Base-by-base conservation (phyloP, 2,113 vertebrate species). In the Oreocharis arfaki region DNA sequence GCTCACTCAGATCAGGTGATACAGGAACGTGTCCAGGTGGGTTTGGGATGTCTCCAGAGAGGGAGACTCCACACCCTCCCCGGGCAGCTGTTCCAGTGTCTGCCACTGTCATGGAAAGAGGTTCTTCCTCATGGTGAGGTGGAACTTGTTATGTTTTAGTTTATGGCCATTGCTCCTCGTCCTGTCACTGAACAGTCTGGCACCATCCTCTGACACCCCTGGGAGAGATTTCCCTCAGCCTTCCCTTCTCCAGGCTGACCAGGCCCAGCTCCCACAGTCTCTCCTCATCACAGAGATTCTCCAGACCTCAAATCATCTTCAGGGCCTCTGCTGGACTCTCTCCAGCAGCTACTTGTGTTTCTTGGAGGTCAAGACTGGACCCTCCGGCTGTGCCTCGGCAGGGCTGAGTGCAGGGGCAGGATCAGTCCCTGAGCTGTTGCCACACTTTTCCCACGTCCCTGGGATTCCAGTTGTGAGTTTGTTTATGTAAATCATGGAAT, bases 371-470 rank as follows among this genome's bases (percentile, higher is more conserved):
- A 42, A 57, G 28, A 12, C 22, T 80, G 86, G 42, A 4, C 22
- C 17, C 37, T 59, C 12, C 32, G n/a, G 68, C 61, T 52, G 37
- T 86, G 53, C 61, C 61, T 50, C 32, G 6, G 7, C 22, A 35
- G 76, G 56, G 35, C 30, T 0, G 3, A 23, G 67, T 13, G 63
- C 27, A 37, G 81, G 47, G 49, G 4, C 32, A 75, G 76, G 50
- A 16, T 42, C 50, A 8, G 8, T 59, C 44, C 44, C 37, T 73
- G 67, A 15, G 32, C 59, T 42, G 7, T 37, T 88, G 35, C 68
- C 59, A 44, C 11, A 0, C 27, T 74, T 33, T 14, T n/a, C 52
- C 28, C 28, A 10, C 0, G 0, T 17, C 19, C 13, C 57, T 37
- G 21, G 46, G 33, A 39, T 52, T 16, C 23, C 46, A 39, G 17